Base-by-base conservation (phyloP, 2,113 vertebrate species). In the Donacobius atricapilla region DNA sequence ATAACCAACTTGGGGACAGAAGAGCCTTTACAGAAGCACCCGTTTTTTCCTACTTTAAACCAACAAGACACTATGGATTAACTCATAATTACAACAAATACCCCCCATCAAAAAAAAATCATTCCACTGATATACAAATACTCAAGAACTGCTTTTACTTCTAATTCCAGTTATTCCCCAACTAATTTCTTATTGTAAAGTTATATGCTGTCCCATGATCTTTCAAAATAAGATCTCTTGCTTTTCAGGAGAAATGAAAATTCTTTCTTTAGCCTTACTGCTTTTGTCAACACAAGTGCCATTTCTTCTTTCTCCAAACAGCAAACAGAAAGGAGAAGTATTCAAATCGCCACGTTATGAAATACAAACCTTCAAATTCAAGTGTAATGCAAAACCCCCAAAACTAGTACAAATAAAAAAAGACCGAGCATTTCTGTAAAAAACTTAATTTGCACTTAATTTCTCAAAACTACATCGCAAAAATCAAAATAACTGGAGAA, bases 71-170 rank as follows among this genome's bases (percentile, higher is more conserved):
- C 7, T 9, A 45, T 9, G 33, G 12, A 72, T 33, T 50, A 21
- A 42, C 17, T 45, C 51, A 56, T 11, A 50, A 56, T 37, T 25
- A 48, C 13, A 21, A 21, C 27, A 76, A 90, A 78, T 13, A 37
- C 1, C 0, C 7, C 2, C 13, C 30, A 5, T 1, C 5, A 39
- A 50, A 50, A 39, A 50, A 50, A 63, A 14, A 15, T 39, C 17
- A 23, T 27, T 45, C 5, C 27, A 65, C 1, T 77, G 23, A n/a
- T 35, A 27, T 0, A 33, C 16, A 76, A 45, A 27, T 17, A 58
- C 27, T 30, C 16, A 57, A 24, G 15, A 76, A 75, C 39, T 6
- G 1, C 19, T 44, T 35, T 50, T 61, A 42, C 5, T 15, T 12
- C 11, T 22, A 31, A 77, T 40, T 86, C 18, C 44, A 63, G 3